Conservation (phyloP, 2,113 vertebrate genomes). For the Epinephelus fuscoguttatus region DNA sequence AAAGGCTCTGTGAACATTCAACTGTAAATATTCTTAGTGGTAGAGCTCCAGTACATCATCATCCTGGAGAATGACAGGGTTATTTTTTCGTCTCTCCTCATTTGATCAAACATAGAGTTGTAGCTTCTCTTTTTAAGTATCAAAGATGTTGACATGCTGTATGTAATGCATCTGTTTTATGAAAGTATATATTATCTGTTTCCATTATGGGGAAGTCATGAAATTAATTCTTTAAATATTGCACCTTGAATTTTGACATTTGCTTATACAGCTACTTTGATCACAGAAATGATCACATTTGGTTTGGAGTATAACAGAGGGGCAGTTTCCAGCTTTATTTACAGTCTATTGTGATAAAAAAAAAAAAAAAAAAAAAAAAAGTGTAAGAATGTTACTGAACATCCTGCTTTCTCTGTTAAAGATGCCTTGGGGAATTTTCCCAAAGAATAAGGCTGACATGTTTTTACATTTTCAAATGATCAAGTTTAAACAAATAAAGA, state of each 20-base stretch:
- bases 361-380: too few species aligned
- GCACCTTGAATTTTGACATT: background rate
- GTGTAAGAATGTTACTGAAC: background rate
- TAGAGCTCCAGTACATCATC: background rate
- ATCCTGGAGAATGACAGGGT: background rate
- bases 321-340: background rate
- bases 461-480: background rate
- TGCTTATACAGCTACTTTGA: constrained; percentile 4
- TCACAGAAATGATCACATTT: background rate
- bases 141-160: background rate
- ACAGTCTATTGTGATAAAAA: background rate
- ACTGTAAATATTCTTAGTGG: background rate
- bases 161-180: background rate
- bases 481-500: too few species aligned
- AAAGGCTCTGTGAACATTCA: background rate
- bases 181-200: background rate
- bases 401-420: background rate
- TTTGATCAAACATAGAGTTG: background rate
- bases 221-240: background rate
- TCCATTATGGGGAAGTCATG: background rate
- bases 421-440: too few species aligned
- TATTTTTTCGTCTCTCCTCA: background rate
- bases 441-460: background rate
- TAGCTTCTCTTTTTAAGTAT: background rate
- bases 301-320: constrained; percentile 9